Evolutionary conservation across 37 sponge, comb jelly and placozoan species (phyloP), one percentile per base, ranked within the genome.

Genomic region (Tethya wilhelma): DNA sequence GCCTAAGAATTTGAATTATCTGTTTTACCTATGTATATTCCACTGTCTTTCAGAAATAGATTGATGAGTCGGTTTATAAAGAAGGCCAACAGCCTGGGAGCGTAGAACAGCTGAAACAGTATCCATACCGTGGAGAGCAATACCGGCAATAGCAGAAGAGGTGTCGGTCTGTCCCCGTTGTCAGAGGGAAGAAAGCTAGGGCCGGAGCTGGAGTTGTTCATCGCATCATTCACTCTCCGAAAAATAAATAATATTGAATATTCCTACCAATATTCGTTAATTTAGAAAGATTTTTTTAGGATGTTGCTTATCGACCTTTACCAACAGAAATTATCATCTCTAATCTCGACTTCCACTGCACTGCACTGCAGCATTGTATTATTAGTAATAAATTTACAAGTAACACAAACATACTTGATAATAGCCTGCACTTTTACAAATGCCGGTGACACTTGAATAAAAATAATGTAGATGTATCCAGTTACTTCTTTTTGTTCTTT

Each of bases 51-150:
- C 11, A 75, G 56, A 34, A 76, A 69, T 9, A 84, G 59, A 36
- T 75, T 84, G 29, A 44, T 44, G 4, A 90, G 25, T 43, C 28
- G 26, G 5, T 44, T 79, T 44, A 90, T 30, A 8, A 81, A 19
- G 56, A 57, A 23, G 1, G 69, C 86, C 1, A 84, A 65, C 45
- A 90, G 40, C 29, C 56, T 40, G 33, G 90, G 69, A 19, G 69
- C 56, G 36, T 84, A 81, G 42, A 90, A 76, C 17, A 90, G 53
- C 22, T 75, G 73, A 26, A 75, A 80, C 5, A 90, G 56, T 17
- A 69, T 59, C 90, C 90, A 90, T 5, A 90, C 1, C 0, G 69
- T 43, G 4, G 86, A 85, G n/a, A 90, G 53, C n/a, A 75, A 20
- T 7, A 85, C 85, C 4, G 90, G 82, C 8, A 85, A 42, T 0